These are phyloP conservation scores for Odontocerum albicorne DNA, from an alignment of 2,888 invertebrate species.

Conservation along the genomic window DNA sequence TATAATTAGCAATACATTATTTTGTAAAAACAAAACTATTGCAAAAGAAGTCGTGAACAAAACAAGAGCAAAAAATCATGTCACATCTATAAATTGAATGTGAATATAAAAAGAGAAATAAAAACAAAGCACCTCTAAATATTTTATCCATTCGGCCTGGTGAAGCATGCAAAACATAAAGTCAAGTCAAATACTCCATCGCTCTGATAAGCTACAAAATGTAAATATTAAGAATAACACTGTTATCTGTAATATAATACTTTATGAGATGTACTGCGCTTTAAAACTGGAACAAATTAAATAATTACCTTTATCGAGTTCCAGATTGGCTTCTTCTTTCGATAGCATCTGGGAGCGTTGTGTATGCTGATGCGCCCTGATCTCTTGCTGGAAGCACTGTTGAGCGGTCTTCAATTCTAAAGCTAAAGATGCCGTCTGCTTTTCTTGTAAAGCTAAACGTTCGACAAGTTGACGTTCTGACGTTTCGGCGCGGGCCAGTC, in stretches of 20 bases:
- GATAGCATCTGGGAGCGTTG: conserved; percentile 80
- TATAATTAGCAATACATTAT: no score
- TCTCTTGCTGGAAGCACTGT: conserved; percentile 81
- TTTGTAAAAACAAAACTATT: no score
- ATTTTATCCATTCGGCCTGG: conserved; percentile 69
- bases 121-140: conserved; percentile 62
- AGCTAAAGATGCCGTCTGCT: conserved; percentile 82
- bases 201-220: conserved; percentile 7
- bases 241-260: background rate
- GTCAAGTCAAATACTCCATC: conserved; percentile 35
- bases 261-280: no score
- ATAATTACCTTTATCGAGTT: conserved; percentile 89
- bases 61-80: no score
- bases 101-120: conserved; percentile 25
- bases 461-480: conserved; percentile 82
- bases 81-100: no score
- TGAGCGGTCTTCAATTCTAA: conserved; percentile 84
- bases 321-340: conserved; percentile 90
- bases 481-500: conserved; percentile 63
- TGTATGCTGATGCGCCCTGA: conserved; percentile 86
- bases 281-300: no score
- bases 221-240: conserved; percentile 7
- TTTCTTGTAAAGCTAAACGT: conserved; percentile 82
- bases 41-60: no score
- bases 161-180: conserved; percentile 55